Base-by-base conservation (phyloP, 2,888 invertebrate species). In the Antheraea yamamai region DNA sequence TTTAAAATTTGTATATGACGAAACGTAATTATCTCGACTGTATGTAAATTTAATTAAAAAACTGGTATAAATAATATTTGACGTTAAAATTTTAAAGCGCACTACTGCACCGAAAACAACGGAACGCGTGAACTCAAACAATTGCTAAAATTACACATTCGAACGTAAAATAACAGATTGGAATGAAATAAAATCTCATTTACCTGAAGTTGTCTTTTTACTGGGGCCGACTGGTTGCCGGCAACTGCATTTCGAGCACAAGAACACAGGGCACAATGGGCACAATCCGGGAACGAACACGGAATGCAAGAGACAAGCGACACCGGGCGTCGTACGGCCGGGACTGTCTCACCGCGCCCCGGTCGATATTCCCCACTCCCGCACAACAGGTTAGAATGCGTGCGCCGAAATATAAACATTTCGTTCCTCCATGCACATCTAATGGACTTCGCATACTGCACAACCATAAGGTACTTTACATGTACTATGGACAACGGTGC, bases 351-450 rank as follows among this genome's bases (percentile, higher is more conserved):
- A 84, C 81, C 82, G 84, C 85, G 84, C 81, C 82, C 83, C 78
- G 78, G 77, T 75, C 74, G 74, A 75, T 75, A 75, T 72, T 76
- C 79, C 77, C 78, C 83, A 79, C 79, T 78, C 75, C 82, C 83
- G 81, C 85, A 87, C 92, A 92, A 93, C 93, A 93, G 92, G 93
- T 93, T 90, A 88, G 82, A 77, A 80, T 92, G 92, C 92, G 92
- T 91, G 92, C 93, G 92, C 92, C 89, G 90, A 81, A 70, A 30
- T 75, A 73, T 75, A 75, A 76, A 76, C 75, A 76, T 26, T 61
- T 47, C 66, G 6, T n/a, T n/a, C 72, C 4, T 16, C 64, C 64
- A 30, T 66, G n/a, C 61, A 23, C 61, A 23, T 61, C 61, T 61
- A 61, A 61, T 61, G 61, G 2, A 61, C n/a, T 61, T 61, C 61